Evolutionary conservation across 2,113 vertebrate genomes (phyloP).

Genomic region (Strigops habroptila): DNA sequence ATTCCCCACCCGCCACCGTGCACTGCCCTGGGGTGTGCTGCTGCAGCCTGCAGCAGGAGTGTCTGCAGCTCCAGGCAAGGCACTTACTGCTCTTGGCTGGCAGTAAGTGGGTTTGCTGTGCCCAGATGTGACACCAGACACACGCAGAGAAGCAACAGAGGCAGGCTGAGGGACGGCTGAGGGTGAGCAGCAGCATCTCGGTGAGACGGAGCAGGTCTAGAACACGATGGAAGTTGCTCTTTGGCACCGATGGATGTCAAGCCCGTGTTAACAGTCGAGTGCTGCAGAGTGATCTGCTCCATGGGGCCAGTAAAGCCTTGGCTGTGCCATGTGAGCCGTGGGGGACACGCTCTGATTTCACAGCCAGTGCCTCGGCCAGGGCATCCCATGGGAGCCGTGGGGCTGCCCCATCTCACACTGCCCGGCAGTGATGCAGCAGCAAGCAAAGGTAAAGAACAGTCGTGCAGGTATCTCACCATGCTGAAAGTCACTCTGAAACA

Average conservation of each 20-base stretch:
- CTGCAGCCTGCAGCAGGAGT: not conserved
- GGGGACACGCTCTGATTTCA: fast-evolving
- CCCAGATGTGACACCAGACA: not conserved
- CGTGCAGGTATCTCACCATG: not conserved
- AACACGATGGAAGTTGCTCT: not conserved
- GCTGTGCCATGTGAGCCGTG: fast-evolving
- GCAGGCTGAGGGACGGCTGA: too few relatives aligned
- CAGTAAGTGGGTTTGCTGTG: not conserved
- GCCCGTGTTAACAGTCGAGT: fast-evolving
- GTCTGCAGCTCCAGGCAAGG: not conserved
- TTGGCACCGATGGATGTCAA: too few relatives aligned
- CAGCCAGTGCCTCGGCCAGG: too few relatives aligned
- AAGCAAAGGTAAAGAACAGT: not conserved
- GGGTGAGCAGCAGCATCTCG: not conserved
- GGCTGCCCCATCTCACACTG: not conserved
- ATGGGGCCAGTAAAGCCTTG: not conserved
- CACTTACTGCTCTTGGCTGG: not conserved
- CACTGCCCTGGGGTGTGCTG: not conserved
- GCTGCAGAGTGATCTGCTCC: not conserved
- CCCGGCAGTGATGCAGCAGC: not conserved
- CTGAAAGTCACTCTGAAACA: not conserved
- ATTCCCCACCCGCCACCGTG: fast-evolving
- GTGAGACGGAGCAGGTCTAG: not conserved
- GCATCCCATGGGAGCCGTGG: fast-evolving
- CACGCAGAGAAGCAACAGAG: not conserved